Evolutionary conservation across 2,113 vertebrate genomes (phyloP), one percentile per base, ranked within the genome.

Genomic region (Pimephales promelas): DNA sequence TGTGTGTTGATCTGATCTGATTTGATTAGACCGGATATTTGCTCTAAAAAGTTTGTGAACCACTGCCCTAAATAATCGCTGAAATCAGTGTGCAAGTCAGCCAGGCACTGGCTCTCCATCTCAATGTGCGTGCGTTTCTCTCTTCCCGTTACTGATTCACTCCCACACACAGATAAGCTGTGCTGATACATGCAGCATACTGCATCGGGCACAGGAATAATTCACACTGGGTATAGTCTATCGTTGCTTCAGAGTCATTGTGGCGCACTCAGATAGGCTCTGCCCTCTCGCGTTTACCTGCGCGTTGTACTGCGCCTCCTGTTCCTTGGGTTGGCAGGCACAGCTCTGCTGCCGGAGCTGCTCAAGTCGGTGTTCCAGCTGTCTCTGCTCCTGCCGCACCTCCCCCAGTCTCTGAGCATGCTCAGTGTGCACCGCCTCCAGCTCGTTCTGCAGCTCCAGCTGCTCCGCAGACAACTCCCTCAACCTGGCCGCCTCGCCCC

Each of bases 341-440:
- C 98, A 99, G 81, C 95, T 96, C 80, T 98, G 97, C 90, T 97
- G 96, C 89, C 97, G 95, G 84, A 98, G 95, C 89, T 97, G 97
- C 89, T 99, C 97, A 91, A 99, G 91, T 85, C 96, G 96, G 86
- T 94, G 95, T 93, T 99, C 97, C 90, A 99, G 92, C 89, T 98
- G 96, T 87, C 95, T 95, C 91, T 99, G 98, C 81, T 99, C 97
- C 92, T 97, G 93, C 88, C 95, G 96, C 88, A 97, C 97, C 87
- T 96, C 96, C 89, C 96, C 95, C 94, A 99, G 97, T 90, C 94
- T 96, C 86, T 96, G 95, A 82, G 96, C 94, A 87, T 99, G 97
- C 85, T 99, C 97, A 57, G 91, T 95, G 91, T 99, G 97, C 90
- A 98, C 93, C 57, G 93, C 96, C 91, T 98, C 96, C 81, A 99